Evolutionary conservation across 2,113 vertebrate genomes (phyloP).

Genomic region (Clarias macrocephalus): DNA sequence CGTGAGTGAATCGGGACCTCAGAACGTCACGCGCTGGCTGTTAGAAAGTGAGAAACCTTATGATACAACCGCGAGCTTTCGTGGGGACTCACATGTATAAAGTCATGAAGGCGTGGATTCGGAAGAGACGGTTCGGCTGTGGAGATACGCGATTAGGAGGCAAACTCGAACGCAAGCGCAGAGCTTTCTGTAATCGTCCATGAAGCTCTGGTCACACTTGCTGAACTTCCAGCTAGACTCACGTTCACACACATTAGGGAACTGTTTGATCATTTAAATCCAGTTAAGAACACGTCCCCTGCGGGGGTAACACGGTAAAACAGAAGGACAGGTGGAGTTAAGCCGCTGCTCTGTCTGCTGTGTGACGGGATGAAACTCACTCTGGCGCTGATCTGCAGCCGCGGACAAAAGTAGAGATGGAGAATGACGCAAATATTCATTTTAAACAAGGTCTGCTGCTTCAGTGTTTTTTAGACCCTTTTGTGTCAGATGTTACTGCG

Average conservation of each 20-base stretch:
- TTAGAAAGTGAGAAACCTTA: neutral
- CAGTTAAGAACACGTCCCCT: neutral
- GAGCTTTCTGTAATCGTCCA: neutral
- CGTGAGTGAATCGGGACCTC: neutral
- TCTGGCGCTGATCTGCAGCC: neutral
- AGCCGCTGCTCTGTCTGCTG: neutral
- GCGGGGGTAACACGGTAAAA: neutral
- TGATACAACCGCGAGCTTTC: neutral
- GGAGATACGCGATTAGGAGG: neutral
- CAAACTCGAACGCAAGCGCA: neutral
- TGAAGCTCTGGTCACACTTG: constrained; percentile 1
- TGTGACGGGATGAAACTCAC: neutral
- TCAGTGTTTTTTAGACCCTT: too few relatives aligned
- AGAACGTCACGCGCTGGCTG: neutral
- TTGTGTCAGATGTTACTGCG: too few relatives aligned
- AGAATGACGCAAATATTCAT: too few relatives aligned
- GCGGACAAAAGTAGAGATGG: too few relatives aligned
- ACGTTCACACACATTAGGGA: constrained; percentile 3
- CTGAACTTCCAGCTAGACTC: neutral
- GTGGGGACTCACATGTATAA: neutral
- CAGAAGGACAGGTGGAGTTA: constrained; percentile 16
- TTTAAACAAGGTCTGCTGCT: too few relatives aligned
- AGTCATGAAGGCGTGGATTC: too few relatives aligned
- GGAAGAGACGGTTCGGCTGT: neutral
- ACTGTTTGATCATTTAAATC: constrained; percentile 26